phyloP scores from a whole-genome alignment of 2,888 invertebrate species.

The Pristionchus arcanus region DNA sequence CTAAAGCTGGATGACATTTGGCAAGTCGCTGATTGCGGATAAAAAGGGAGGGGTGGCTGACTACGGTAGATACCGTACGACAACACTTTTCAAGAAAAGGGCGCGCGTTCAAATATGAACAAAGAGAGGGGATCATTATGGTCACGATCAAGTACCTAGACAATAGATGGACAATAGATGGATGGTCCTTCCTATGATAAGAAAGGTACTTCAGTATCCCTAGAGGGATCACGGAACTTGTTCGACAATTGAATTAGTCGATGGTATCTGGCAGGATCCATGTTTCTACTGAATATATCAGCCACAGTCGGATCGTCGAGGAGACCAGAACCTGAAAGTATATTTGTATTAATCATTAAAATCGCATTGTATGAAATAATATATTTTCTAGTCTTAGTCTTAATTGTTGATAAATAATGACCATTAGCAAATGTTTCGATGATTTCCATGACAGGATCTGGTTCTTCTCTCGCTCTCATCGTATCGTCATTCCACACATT shows the following conservation, averaged over 20 bases:
- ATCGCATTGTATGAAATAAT: not conserved
- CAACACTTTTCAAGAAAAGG: constrained; percentile 43
- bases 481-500: constrained; percentile 27
- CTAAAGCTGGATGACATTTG: constrained; percentile 50
- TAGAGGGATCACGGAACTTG: constrained; percentile 5
- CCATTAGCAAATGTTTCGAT: constrained; percentile 47
- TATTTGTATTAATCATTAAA: not conserved
- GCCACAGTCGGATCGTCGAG: not conserved
- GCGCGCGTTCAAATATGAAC: constrained; percentile 35
- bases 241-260: constrained; percentile 4
- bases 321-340: not conserved
- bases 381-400: not conserved
- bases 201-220: not conserved
- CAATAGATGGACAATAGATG: not conserved
- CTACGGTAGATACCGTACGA: constrained; percentile 32
- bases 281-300: not conserved
- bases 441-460: not conserved
- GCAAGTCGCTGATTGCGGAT: constrained; percentile 33
- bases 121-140: not conserved
- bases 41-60: constrained; percentile 14
- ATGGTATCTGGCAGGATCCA: not conserved
- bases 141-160: not conserved
- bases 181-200: not conserved
- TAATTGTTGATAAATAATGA: not conserved
- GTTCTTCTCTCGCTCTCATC: not conserved